Conservation (phyloP, 2,888 invertebrate genomes). For the Chloromyia formosa region DNA sequence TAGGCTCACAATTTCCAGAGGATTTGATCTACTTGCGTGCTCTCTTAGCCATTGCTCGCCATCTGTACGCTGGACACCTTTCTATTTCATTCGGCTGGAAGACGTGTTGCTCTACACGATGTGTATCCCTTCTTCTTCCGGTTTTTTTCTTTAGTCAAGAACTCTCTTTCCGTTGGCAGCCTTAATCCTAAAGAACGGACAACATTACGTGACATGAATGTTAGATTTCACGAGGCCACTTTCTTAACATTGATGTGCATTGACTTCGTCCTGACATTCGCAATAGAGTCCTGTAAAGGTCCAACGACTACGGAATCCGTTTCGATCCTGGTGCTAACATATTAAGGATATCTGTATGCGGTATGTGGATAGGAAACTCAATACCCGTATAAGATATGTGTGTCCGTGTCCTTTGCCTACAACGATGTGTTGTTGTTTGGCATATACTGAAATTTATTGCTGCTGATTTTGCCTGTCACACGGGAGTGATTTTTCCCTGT, state of each 20-base stretch:
- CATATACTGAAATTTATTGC: constrained; percentile 47
- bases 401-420: constrained; percentile 24
- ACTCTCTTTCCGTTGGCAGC: neutral
- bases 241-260: constrained; percentile 11
- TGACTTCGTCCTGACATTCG: constrained; percentile 1
- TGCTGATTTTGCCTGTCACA: constrained; percentile 47
- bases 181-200: constrained; percentile 34
- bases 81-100: neutral
- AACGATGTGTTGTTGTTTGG: constrained; percentile 30
- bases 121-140: too few species aligned
- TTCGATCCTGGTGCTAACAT: neutral
- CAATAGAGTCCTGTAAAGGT: constrained; percentile 19
- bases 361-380: constrained; percentile 2
- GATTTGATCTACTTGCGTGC: constrained; percentile 47
- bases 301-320: neutral
- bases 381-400: neutral
- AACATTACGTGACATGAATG: constrained; percentile 47
- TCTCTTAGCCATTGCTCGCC: constrained; percentile 17
- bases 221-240: constrained; percentile 27
- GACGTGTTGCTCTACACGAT: too few species aligned
- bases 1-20: constrained; percentile 42
- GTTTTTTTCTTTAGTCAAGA: too few species aligned
- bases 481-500: constrained; percentile 48
- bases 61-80: neutral
- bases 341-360: neutral